Percentiles rank a stretch among this genome's conserved stretches.
phyloP scores from a whole-genome alignment of 2,113 vertebrate species.

The Callopanchax toddi region DNA sequence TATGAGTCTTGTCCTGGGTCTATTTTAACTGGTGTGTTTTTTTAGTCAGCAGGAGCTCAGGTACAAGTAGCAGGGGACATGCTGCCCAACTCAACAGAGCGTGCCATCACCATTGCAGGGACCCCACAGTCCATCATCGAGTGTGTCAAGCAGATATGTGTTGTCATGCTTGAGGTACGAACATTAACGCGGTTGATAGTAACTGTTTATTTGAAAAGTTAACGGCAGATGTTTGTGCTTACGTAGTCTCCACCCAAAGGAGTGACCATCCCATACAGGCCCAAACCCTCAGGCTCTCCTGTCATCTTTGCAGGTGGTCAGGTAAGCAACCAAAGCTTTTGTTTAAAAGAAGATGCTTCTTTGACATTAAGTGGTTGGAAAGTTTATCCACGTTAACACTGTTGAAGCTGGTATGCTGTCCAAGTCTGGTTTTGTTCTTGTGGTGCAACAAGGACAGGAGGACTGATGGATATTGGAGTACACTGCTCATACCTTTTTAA shows the following conservation, averaged over 20 bases:
- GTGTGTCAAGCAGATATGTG: constrained; percentile 99
- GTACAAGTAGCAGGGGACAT: constrained; percentile 99
- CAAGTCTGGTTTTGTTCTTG: constrained; percentile 34
- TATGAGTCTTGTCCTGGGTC: not conserved
- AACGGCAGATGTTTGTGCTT: constrained; percentile 33
- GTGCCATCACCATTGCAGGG: constrained; percentile 97
- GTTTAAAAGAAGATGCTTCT: not conserved
- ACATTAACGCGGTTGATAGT: not conserved
- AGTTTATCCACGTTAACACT: not conserved
- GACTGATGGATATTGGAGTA: constrained; percentile 46
- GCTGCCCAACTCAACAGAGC: constrained; percentile 98
- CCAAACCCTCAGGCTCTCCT: constrained; percentile 98
- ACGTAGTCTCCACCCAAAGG: constrained; percentile 95
- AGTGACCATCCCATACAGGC: constrained; percentile 98
- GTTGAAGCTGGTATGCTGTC: constrained; percentile 1
- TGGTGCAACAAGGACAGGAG: constrained; percentile 21
- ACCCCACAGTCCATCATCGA: constrained; percentile 98
- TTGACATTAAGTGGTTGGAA: not conserved
- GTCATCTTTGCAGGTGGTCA: constrained; percentile 99
- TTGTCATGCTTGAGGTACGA: constrained; percentile 97
- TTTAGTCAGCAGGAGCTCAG: constrained; percentile 96
- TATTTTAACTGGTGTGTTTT: constrained; percentile 15
- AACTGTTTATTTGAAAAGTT: not conserved
- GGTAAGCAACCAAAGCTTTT: constrained; percentile 76
- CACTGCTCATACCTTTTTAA: constrained; percentile 43